Conservation (phyloP, 2,113 vertebrate species). For the Solea solea region DNA sequence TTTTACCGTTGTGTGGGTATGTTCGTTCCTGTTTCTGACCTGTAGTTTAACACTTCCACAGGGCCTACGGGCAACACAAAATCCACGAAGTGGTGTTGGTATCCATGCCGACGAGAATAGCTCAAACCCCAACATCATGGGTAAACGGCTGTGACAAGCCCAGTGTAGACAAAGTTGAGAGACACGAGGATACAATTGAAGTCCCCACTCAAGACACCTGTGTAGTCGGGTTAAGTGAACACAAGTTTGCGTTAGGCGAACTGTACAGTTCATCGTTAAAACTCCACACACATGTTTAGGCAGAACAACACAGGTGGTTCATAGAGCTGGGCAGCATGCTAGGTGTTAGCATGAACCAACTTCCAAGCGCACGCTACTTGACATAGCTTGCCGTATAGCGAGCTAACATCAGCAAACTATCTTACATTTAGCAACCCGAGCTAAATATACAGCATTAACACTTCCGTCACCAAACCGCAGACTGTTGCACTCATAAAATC, state of each 20-base stretch:
- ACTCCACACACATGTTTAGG: neutral
- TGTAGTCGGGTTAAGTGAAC: constrained; percentile 25
- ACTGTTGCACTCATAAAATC: constrained; percentile 33
- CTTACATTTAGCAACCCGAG: constrained; percentile 52
- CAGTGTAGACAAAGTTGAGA: constrained; percentile 42
- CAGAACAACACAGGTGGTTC: constrained; percentile 11
- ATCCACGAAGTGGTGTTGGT: constrained; percentile 53
- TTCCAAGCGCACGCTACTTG: constrained; percentile 53
- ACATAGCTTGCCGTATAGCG: constrained; percentile 51
- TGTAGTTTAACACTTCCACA: constrained; percentile 53
- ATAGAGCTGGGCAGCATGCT: constrained; percentile 27
- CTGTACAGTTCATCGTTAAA: constrained; percentile 33
- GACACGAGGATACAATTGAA: constrained; percentile 34
- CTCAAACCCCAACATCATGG: constrained; percentile 43
- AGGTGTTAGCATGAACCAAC: constrained; percentile 61
- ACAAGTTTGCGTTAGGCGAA: constrained; percentile 23
- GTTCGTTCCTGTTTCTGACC: constrained; percentile 20
- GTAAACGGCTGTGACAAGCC: constrained; percentile 33
- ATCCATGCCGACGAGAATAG: constrained; percentile 46
- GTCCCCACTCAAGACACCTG: constrained; percentile 6
- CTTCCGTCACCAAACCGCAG: constrained; percentile 15
- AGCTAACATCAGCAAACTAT: constrained; percentile 60
- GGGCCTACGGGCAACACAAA: constrained; percentile 50
- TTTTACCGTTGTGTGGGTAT: constrained; percentile 7
- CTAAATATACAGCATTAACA: constrained; percentile 24